Percentiles rank a stretch among this genome's conserved stretches.
Evolutionary conservation across 2,888 invertebrate species (phyloP).

Genomic region (Dynastes tityus): DNA sequence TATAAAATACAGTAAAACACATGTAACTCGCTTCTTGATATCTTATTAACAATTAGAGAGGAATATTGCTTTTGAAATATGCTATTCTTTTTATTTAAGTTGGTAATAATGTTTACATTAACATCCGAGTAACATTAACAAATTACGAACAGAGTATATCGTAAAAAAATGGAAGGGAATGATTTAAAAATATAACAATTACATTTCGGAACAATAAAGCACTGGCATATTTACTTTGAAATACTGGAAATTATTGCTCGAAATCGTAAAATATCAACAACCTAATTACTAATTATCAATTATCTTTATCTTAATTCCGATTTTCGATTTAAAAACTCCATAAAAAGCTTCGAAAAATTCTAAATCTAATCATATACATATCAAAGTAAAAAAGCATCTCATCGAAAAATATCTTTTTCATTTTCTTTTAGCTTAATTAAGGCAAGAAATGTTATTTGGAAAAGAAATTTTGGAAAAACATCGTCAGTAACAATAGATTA

Average conservation of each 20-base stretch:
- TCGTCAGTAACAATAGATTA: slow-evolving; percentile 6
- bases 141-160: too few relatives aligned
- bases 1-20: too few relatives aligned
- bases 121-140: too few relatives aligned
- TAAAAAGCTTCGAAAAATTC: background rate
- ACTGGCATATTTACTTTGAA: background rate
- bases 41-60: too few relatives aligned
- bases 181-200: too few relatives aligned
- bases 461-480: slow-evolving; percentile 4
- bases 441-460: background rate
- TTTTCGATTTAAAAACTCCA: background rate
- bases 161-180: too few relatives aligned
- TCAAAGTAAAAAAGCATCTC: background rate
- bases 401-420: background rate
- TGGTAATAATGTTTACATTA: too few relatives aligned
- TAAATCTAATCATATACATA: background rate
- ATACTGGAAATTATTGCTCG: slow-evolving; percentile 30
- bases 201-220: too few relatives aligned
- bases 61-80: too few relatives aligned
- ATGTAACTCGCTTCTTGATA: too few relatives aligned
- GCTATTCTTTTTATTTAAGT: too few relatives aligned
- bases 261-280: background rate
- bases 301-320: background rate
- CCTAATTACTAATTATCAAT: background rate
- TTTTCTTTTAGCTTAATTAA: background rate